Conservation (phyloP, 2,797 vertebrate species). For the Neostethus bicornis region DNA sequence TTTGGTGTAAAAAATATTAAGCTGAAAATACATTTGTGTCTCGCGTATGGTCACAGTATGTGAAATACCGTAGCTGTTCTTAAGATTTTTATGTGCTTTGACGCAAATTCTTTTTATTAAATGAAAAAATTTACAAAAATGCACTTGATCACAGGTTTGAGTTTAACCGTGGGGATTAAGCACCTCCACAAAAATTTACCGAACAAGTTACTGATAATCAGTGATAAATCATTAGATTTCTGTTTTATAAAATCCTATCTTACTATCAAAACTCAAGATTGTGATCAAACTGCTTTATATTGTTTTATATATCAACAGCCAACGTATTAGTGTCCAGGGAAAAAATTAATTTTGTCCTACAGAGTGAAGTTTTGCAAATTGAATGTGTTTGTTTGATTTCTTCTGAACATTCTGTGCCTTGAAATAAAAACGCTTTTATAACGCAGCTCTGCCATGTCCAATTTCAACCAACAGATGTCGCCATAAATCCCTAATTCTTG, state of each 20-base stretch:
- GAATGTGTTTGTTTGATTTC: conserved; percentile 34
- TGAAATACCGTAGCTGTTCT: conserved; percentile 28
- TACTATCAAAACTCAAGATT: conserved; percentile 4
- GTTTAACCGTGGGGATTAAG: conserved; percentile 3
- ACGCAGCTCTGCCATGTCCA: neutral
- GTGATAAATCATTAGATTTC: conserved; percentile 5
- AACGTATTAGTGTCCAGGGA: neutral
- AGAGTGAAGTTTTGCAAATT: conserved; percentile 5
- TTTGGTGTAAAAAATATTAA: conserved; percentile 29
- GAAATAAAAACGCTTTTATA: conserved; percentile 63
- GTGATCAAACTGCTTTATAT: neutral
- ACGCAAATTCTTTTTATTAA: conserved; percentile 9
- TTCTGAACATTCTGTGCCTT: conserved; percentile 67
- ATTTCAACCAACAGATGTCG: conserved; percentile 46
- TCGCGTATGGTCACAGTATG: conserved; percentile 1
- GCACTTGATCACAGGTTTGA: conserved; percentile 34
- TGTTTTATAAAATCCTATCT: conserved; percentile 7
- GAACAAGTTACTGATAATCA: conserved; percentile 44
- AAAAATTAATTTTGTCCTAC: neutral
- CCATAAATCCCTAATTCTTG: conserved; percentile 4
- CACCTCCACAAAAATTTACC: conserved; percentile 22
- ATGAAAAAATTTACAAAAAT: conserved; percentile 13
- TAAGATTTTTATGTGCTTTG: conserved; percentile 6
- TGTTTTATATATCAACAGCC: conserved; percentile 1
- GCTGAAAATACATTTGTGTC: conserved; percentile 12